Base-by-base conservation (phyloP, 2,888 invertebrate species). In the Tetrapedia diversipes region DNA sequence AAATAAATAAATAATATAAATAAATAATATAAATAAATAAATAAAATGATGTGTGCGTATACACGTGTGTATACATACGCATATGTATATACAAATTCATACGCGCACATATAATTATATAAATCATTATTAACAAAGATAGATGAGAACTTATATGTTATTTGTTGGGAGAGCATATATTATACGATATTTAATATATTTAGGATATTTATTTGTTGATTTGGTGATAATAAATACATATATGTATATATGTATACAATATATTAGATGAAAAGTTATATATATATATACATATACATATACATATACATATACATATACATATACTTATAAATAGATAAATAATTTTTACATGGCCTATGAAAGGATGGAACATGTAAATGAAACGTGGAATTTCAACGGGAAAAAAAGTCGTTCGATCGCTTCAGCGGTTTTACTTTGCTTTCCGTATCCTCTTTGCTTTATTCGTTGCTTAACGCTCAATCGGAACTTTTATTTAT, bases 201-300 rank as follows among this genome's bases (percentile, higher is more conserved):
- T 90, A 91, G 90, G 80, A 90, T 90, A 91, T 90, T 91, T 90
- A 91, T 91, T 91, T 91, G 90, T 91, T 91, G 90, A 90, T 89
- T 90, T 89, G 89, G 87, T 90, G 89, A 87, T 88, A 78, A 69
- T 67, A 75, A 56, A 75, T 65, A 64, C 60, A 64, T 67, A 54
- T 39, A 51, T 71, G 65, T 32, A 61, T 61, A 61, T 29, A 68
- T 37, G 47, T n/a, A 69, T 41, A n/a, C n/a, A n/a, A n/a, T n/a
- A n/a, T n/a, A n/a, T n/a, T n/a, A n/a, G n/a, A n/a, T n/a, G n/a
- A n/a, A n/a, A n/a, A n/a, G n/a, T n/a, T n/a, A 73, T 56, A 81
- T 39, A 72, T 59, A 70, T 39, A 53, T 49, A 60, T 47, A 54
- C 43, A 53, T 59, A 65, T 47, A 59, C 14, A 65, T 32, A 72